These are phyloP conservation scores for Taxidea taxus DNA, from an alignment of 2,113 vertebrate species.

Conservation along the genomic window DNA sequence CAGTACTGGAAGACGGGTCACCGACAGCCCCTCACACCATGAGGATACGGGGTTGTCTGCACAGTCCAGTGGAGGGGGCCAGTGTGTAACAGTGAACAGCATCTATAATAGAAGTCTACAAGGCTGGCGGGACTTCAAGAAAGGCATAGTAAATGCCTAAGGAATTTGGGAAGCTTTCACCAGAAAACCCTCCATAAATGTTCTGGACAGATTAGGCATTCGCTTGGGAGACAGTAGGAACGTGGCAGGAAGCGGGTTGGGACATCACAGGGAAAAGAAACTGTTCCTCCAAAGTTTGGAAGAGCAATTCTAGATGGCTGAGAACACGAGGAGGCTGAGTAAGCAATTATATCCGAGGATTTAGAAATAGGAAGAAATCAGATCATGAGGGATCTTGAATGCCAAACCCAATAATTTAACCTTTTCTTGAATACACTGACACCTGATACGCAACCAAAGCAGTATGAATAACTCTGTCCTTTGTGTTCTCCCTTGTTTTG, in stretches of 20 bases:
- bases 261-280: not conserved
- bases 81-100: not conserved
- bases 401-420: not conserved
- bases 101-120: not conserved
- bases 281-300: not conserved
- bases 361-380: not conserved
- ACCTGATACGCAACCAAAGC: not conserved
- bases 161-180: not conserved
- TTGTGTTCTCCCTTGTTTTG: not conserved
- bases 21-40: rapidly evolving
- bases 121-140: not conserved
- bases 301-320: not conserved
- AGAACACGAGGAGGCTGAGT: not conserved
- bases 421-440: not conserved
- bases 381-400: not conserved
- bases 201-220: not conserved
- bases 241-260: not conserved
- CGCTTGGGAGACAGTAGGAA: not conserved
- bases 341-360: not conserved
- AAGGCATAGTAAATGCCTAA: not conserved
- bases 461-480: not conserved
- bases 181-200: not conserved
- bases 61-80: too few relatives aligned
- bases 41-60: rapidly evolving
- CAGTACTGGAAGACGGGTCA: rapidly evolving